A percentile compares a stretch with the other conserved stretches of the same genome.
Conservation (phyloP, 2,888 invertebrate species). For the Eudasyphora cyanicolor region DNA sequence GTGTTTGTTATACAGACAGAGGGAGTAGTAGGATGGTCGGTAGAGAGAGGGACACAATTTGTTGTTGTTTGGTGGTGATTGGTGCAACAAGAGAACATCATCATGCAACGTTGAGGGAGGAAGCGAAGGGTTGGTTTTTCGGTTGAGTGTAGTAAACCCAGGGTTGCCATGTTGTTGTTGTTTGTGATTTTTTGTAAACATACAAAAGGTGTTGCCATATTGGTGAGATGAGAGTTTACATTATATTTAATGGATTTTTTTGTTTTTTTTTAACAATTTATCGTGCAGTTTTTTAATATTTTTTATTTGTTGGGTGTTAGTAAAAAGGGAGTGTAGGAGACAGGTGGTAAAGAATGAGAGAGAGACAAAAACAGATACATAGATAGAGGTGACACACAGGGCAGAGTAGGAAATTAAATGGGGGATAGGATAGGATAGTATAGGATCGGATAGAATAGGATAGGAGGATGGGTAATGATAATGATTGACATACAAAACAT, state of each 20-base stretch:
- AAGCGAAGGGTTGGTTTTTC: conserved; percentile 11
- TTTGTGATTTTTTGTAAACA: conserved; percentile 10
- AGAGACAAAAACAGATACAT: conserved; percentile 15
- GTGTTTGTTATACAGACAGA: too few relatives aligned
- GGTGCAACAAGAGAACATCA: conserved; percentile 43
- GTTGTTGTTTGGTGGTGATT: too few relatives aligned
- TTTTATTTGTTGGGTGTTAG: conserved; percentile 2
- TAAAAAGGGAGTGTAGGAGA: neutral
- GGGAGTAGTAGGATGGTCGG: neutral
- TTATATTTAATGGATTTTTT: conserved; percentile 44
- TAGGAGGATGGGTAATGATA: conserved; percentile 30
- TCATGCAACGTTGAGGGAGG: conserved; percentile 32
- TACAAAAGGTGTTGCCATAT: neutral
- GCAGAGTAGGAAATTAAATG: too few relatives aligned
- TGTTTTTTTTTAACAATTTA: conserved; percentile 3
- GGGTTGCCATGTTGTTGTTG: conserved; percentile 53
- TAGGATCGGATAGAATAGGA: conserved; percentile 12
- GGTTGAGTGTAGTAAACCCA: conserved; percentile 17
- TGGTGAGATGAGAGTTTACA: conserved; percentile 26
- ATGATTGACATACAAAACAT: conserved; percentile 44
- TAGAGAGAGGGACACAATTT: neutral
- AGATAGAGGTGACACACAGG: conserved; percentile 38
- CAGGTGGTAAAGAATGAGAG: neutral
- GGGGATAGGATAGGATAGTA: conserved; percentile 20
- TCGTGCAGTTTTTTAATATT: conserved; percentile 5